These are phyloP conservation scores for Mactra quadrangularis DNA, from an alignment of 1,140 invertebrate species.

Conservation along the genomic window DNA sequence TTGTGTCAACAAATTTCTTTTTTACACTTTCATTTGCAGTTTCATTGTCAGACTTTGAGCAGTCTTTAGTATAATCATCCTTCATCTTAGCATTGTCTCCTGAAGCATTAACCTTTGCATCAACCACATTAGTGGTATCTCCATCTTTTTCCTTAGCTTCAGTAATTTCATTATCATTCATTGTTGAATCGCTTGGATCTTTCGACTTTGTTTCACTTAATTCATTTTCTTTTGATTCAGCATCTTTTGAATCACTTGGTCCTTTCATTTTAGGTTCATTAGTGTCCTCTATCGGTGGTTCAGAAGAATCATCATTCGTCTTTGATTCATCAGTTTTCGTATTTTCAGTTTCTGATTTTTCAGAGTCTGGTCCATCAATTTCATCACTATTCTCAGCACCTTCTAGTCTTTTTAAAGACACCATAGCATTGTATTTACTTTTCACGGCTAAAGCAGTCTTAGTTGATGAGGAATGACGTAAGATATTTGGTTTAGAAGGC, in stretches of 20 bases:
- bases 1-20: not conserved
- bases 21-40: not conserved
- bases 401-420: conserved; percentile 66
- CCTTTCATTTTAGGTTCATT: not conserved
- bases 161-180: not conserved
- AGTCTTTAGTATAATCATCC: too few relatives aligned
- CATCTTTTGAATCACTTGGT: not conserved
- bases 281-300: conserved; percentile 70
- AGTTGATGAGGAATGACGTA: conserved; percentile 51
- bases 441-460: conserved; percentile 75
- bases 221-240: not conserved
- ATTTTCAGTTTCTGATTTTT: too few relatives aligned
- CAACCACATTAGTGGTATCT: not conserved
- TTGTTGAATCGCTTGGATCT: not conserved
- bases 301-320: too few relatives aligned
- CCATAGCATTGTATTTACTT: conserved; percentile 77
- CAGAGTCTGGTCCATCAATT: too few relatives aligned
- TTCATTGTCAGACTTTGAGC: too few relatives aligned
- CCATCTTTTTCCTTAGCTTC: not conserved
- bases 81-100: too few relatives aligned
- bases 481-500: conserved; percentile 31
- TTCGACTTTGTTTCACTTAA: not conserved
- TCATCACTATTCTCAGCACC: too few relatives aligned
- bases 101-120: too few relatives aligned
- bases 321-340: too few relatives aligned